Percentiles rank a stretch among this genome's conserved stretches.
Conservation (phyloP, 2,888 invertebrate genomes). For the Craniophora ligustri region DNA sequence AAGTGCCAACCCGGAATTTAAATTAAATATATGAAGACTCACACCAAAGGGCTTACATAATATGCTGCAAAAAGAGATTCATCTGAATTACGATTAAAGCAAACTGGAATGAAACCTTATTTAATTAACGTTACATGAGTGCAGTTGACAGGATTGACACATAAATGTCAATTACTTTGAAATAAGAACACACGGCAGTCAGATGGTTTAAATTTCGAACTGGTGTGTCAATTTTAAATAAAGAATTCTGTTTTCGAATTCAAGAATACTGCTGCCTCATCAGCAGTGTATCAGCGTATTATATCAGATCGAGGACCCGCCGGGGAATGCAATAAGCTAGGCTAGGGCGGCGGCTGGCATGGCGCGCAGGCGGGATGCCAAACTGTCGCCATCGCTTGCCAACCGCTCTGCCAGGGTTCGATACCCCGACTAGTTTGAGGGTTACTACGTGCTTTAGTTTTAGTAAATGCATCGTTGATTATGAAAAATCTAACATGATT, state of each 20-base stretch:
- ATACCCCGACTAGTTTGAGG: constrained; percentile 38
- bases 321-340: constrained; percentile 49
- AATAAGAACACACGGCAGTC: constrained; percentile 11
- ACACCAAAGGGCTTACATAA: no score
- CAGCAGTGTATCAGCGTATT: constrained; percentile 20
- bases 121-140: not conserved
- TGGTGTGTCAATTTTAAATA: constrained; percentile 9
- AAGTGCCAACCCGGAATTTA: no score
- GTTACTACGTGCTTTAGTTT: constrained; percentile 26
- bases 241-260: not conserved
- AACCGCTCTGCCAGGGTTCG: constrained; percentile 43
- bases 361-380: constrained; percentile 55
- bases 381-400: constrained; percentile 47
- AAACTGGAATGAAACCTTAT: not conserved
- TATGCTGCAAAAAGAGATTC: no score
- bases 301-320: constrained; percentile 21
- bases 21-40: no score
- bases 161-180: constrained; percentile 5
- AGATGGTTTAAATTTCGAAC: constrained; percentile 18
- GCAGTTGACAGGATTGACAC: not conserved
- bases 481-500: constrained; percentile 10
- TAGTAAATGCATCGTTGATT: constrained; percentile 7
- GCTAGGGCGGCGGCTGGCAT: constrained; percentile 54
- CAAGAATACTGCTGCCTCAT: constrained; percentile 12
- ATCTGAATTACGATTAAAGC: no score